Percentiles rank a stretch among this genome's conserved stretches.
Conservation (phyloP, 2,888 invertebrate species). For the Cremastinae sp. region DNA sequence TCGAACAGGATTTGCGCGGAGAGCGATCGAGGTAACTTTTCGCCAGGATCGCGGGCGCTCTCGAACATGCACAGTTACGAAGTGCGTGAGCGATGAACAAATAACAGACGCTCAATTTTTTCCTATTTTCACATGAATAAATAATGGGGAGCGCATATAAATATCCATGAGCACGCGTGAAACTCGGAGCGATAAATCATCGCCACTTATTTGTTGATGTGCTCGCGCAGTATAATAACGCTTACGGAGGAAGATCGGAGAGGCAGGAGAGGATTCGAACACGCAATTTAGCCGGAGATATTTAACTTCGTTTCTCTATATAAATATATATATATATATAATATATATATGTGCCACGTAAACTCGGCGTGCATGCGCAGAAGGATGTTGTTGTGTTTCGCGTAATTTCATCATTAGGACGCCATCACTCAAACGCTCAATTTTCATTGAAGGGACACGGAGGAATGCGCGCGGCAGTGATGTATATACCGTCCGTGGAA, state of each 20-base stretch:
- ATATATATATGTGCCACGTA: background rate
- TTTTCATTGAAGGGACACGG: constrained; percentile 60
- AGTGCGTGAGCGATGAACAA: too few relatives aligned
- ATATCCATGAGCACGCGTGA: background rate
- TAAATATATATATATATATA: constrained; percentile 26
- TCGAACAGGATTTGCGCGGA: too few relatives aligned
- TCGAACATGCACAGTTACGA: too few relatives aligned
- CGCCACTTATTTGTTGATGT: constrained; percentile 51
- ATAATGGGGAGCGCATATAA: too few relatives aligned
- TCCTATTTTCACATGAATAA: too few relatives aligned
- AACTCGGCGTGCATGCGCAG: constrained; percentile 35
- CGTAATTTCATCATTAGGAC: constrained; percentile 71
- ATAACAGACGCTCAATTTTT: too few relatives aligned
- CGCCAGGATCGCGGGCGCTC: too few relatives aligned
- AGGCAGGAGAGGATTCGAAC: too few relatives aligned
- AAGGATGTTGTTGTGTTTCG: constrained; percentile 71
- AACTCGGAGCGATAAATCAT: constrained; percentile 48
- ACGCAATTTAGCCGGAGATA: constrained; percentile 1
- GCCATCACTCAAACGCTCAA: constrained; percentile 70
- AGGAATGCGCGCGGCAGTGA: background rate
- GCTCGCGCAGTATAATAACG: too few relatives aligned
- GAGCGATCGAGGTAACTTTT: too few relatives aligned
- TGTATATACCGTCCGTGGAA: background rate
- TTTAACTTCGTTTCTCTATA: too few relatives aligned
- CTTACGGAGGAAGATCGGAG: too few relatives aligned